Evolutionary conservation across 1,140 invertebrate species (phyloP), one percentile per base, ranked within the genome.

Genomic region (Contarinia nasturtii): DNA sequence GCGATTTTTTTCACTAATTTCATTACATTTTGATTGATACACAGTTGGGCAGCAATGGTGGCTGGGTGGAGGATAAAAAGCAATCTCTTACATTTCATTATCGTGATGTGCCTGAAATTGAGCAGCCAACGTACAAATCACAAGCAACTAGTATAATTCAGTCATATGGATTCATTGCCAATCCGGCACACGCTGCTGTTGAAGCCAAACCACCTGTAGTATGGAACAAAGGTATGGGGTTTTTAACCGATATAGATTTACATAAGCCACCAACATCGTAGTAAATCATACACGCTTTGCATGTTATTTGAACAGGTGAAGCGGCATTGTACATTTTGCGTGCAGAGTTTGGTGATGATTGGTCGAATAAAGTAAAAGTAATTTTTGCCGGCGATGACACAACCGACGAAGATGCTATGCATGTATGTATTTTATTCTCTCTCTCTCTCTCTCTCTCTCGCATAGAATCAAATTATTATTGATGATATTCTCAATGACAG

Each of bases 1-100:
- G 27, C 27, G 27, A 27, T 27, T 27, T 27, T 27, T 27, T 10
- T 41, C 15, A 20, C 12, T 38, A 3, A 38, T n/a, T 38, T 38
- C 3, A 38, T 38, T 38, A n/a, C 12, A 38, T 38, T 43, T 41
- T 2, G 49, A 27, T 46, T 50, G 18, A 47, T 20, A 12, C 40
- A 19, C 36, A 81, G 76, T 71, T 88, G 15, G 85, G 83, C 55
- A 76, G 67, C 52, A 79, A 89, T 52, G 86, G 86, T 15, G 86
- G 85, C 0, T 91, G 87, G 86, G 83, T 90, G 1, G 87, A 92
- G 59, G 86, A 89, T 58, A 92, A 92, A 64, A 82, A 79, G 11
- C 81, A 84, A 0, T 66, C 88, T 0, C 63, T 91, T n/a, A 89
- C 87, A 7, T 90, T 84, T 66, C 87, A 92, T 57, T 91, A 83